Conservation (phyloP, 1,140 invertebrate genomes). For the Belonocnema kinseyi region DNA sequence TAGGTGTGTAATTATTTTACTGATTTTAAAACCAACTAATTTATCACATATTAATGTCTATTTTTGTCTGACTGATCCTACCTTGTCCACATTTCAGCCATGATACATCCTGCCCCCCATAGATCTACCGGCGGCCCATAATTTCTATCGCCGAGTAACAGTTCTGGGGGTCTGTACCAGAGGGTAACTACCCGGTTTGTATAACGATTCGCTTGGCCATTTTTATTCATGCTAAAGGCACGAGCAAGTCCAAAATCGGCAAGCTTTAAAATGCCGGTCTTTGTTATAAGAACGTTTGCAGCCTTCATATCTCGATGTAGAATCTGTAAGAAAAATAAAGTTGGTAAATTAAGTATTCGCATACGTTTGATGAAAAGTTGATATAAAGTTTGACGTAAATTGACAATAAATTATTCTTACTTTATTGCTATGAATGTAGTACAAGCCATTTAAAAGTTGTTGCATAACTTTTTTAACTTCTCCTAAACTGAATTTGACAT, state of each 20-base stretch:
- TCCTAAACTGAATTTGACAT: slow-evolving; percentile 93
- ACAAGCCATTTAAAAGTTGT: slow-evolving; percentile 93
- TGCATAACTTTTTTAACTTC: slow-evolving; percentile 98
- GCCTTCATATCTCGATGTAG: slow-evolving; percentile 97
- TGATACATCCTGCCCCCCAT: slow-evolving; percentile 98
- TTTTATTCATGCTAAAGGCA: slow-evolving; percentile 90
- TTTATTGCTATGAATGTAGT: slow-evolving; percentile 96
- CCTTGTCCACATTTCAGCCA: slow-evolving; percentile 98
- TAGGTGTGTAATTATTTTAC: not conserved
- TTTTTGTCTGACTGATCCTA: slow-evolving; percentile 13
- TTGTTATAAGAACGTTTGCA: slow-evolving; percentile 96
- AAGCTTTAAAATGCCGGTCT: slow-evolving; percentile 90
- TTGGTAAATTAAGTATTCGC: not conserved
- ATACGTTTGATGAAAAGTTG: not conserved
- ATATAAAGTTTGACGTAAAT: not conserved
- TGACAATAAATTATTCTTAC: slow-evolving; percentile 11
- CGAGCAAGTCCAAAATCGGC: slow-evolving; percentile 91
- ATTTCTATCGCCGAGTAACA: slow-evolving; percentile 90
- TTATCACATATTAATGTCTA: not conserved
- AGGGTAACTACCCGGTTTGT: slow-evolving; percentile 89
- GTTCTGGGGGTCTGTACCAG: slow-evolving; percentile 95
- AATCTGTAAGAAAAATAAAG: slow-evolving; percentile 73
- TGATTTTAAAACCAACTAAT: not conserved
- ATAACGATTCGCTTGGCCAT: slow-evolving; percentile 82
- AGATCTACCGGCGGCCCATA: slow-evolving; percentile 96